Evolutionary conservation across 1,140 invertebrate genomes (phyloP).

Genomic region (Drosophila melanogaster): Release_6_plus_ISO1_MT NT_033779.5:15547001-15547500

Average conservation of each 20-base stretch:
- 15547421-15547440: conserved; percentile 33
- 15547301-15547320: conserved; percentile 82
- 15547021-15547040: conserved; percentile 35
- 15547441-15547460: conserved; percentile 43
- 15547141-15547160: conserved; percentile 33
- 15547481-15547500: conserved; percentile 20
- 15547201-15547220: conserved; percentile 68
- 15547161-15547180: conserved; percentile 25
- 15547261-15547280: conserved; percentile 76
- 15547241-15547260: conserved; percentile 63
- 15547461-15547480: conserved; percentile 50
- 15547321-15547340: conserved; percentile 50
- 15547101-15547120: conserved; percentile 39
- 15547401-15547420: conserved; percentile 76
- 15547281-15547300: conserved; percentile 80
- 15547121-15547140: conserved; percentile 41
- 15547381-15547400: conserved; percentile 78
- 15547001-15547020: conserved; percentile 21
- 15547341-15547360: conserved; percentile 12
- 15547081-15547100: conserved; percentile 74
- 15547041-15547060: conserved; percentile 60
- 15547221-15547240: conserved; percentile 26
- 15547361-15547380: conserved; percentile 59
- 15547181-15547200: conserved; percentile 60
- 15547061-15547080: conserved; percentile 78